Evolutionary conservation across 2,797 vertebrate genomes (phyloP).

Genomic region (Notolepis coatsorum): DNA sequence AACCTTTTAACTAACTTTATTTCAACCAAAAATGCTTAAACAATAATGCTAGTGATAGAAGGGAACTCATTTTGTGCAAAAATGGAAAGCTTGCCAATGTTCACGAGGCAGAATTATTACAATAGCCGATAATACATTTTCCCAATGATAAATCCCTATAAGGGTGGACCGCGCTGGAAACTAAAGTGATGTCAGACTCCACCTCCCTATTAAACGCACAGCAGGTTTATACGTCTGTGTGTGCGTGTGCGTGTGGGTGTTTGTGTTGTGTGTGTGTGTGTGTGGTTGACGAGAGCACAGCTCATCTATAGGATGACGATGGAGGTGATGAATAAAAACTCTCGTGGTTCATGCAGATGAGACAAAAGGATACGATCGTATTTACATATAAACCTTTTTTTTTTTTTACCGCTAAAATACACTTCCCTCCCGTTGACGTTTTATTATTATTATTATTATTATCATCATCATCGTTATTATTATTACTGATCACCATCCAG

Average conservation of each 20-base stretch:
- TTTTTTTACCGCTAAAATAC: slow-evolving; percentile 81
- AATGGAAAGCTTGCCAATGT: too few species aligned
- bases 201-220: too few species aligned
- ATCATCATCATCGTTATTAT: slow-evolving; percentile 64
- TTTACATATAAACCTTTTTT: slow-evolving; percentile 87
- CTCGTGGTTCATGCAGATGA: slow-evolving; percentile 76
- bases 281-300: slow-evolving; percentile 67
- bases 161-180: too few species aligned
- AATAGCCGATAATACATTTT: too few species aligned
- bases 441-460: slow-evolving; percentile 53
- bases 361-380: slow-evolving; percentile 79
- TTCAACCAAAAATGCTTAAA: too few species aligned
- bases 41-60: too few species aligned
- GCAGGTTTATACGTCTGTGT: too few species aligned
- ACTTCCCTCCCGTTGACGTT: slow-evolving; percentile 70
- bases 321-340: slow-evolving; percentile 67
- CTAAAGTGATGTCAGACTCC: too few species aligned
- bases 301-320: slow-evolving; percentile 69
- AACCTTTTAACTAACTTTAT: too few species aligned
- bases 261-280: background rate
- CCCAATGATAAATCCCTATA: too few species aligned
- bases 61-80: too few species aligned
- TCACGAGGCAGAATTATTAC: too few species aligned
- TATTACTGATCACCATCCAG: slow-evolving; percentile 78
- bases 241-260: slow-evolving; percentile 8